Evolutionary conservation across 2,113 vertebrate species (phyloP).

Genomic region (Epinephelus lanceolatus): DNA sequence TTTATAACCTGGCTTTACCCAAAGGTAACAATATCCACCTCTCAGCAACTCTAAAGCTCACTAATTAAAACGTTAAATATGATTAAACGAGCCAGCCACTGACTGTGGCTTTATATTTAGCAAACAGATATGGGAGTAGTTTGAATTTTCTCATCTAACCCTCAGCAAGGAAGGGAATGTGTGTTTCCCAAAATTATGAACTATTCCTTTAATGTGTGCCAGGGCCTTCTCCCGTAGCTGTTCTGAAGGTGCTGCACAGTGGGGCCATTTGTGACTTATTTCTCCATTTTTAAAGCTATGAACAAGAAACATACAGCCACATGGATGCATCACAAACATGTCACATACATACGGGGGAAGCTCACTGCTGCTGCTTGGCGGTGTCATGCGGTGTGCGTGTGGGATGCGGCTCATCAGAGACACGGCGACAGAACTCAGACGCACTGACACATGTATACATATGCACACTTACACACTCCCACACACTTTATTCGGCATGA

Average conservation of each 20-base stretch:
- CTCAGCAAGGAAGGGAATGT: neutral
- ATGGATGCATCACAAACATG: slow-evolving; percentile 22
- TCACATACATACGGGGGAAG: slow-evolving; percentile 35
- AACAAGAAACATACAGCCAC: neutral
- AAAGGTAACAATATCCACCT: too few relatives aligned
- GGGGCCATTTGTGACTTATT: neutral
- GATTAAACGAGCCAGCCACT: neutral
- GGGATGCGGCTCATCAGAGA: slow-evolving; percentile 54
- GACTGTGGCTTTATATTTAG: too few relatives aligned
- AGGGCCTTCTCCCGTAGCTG: neutral
- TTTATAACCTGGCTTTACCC: slow-evolving; percentile 4
- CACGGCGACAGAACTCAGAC: slow-evolving; percentile 26
- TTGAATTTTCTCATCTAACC: too few relatives aligned
- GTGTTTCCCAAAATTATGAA: neutral
- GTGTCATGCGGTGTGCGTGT: slow-evolving; percentile 31
- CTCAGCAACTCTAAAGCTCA: too few relatives aligned
- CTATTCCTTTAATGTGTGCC: neutral
- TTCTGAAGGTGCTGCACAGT: neutral
- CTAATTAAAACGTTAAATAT: neutral
- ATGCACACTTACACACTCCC: slow-evolving; percentile 49
- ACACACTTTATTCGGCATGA: slow-evolving; percentile 36
- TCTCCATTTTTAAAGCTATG: neutral
- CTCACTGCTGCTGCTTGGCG: slow-evolving; percentile 38
- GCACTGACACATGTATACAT: slow-evolving; percentile 46
- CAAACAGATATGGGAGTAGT: too few relatives aligned